phyloP scores from a whole-genome alignment of 1,140 invertebrate species.

The Lordiphosa stackelbergi region DNA sequence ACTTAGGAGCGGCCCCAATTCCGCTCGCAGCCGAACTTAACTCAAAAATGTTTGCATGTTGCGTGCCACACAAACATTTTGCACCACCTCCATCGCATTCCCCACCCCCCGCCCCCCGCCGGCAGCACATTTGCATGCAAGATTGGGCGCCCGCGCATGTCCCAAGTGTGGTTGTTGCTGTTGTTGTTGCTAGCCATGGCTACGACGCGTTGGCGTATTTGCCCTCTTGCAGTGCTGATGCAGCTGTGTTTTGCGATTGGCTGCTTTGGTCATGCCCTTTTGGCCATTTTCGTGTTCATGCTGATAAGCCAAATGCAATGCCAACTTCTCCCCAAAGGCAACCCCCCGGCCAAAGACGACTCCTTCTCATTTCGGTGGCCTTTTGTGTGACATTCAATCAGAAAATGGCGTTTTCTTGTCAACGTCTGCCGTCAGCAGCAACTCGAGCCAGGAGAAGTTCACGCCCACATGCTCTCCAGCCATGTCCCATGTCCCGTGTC shows the following conservation, averaged over 20 bases:
- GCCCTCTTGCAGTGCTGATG: conserved; percentile 38
- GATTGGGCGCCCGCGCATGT: conserved; percentile 70
- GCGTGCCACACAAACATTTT: conserved; percentile 71
- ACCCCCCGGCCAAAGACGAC: conserved; percentile 26
- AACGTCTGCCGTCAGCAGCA: conserved; percentile 53
- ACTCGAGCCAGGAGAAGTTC: conserved; percentile 32
- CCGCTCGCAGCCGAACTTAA: conserved; percentile 43
- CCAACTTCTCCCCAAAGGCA: conserved; percentile 29
- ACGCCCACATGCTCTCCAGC: conserved; percentile 47
- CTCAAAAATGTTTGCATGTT: conserved; percentile 74
- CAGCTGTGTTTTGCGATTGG: conserved; percentile 62
- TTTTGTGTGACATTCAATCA: conserved; percentile 76
- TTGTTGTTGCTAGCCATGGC: conserved; percentile 34
- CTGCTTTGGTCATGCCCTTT: conserved; percentile 65
- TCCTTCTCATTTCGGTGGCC: conserved; percentile 10
- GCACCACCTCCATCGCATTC: conserved; percentile 25
- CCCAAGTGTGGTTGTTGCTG: conserved; percentile 54
- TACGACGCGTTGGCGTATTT: conserved; percentile 41
- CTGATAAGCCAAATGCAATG: conserved; percentile 68
- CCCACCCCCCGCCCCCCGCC: not conserved
- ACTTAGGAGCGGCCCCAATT: conserved; percentile 29
- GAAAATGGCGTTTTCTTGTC: conserved; percentile 76
- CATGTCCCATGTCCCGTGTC: conserved; percentile 22
- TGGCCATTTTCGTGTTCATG: conserved; percentile 66
- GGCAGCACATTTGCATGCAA: conserved; percentile 64